phyloP scores from a whole-genome alignment of 2,888 invertebrate species.

The Acrobeloides nanus region DNA sequence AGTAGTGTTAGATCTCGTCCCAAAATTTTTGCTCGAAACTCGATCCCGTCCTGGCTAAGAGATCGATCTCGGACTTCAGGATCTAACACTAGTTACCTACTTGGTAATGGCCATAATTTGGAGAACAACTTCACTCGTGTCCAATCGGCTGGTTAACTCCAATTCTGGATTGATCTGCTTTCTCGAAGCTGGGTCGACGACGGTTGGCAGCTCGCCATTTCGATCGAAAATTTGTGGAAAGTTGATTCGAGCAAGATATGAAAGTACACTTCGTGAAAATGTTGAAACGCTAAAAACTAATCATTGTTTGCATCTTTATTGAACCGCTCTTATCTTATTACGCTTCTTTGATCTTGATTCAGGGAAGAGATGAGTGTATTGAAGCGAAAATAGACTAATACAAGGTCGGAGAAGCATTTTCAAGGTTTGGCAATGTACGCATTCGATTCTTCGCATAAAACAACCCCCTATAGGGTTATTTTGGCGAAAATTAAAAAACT shows the following conservation, averaged over 20 bases:
- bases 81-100: conserved; percentile 52
- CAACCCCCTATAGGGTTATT: no score
- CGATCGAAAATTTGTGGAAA: conserved; percentile 21
- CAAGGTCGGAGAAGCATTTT: no score
- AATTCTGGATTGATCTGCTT: conserved; percentile 55
- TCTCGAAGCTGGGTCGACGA: conserved; percentile 49
- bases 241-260: conserved; percentile 8
- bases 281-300: conserved; percentile 17
- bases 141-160: conserved; percentile 55
- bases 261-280: conserved; percentile 17
- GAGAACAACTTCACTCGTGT: conserved; percentile 57
- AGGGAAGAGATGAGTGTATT: no score
- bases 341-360: no score
- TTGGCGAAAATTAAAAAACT: no score
- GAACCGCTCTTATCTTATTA: neutral
- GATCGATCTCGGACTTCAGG: no score
- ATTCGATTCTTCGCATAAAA: no score
- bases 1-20: no score
- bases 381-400: no score
- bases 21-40: no score
- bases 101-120: conserved; percentile 58
- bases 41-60: no score
- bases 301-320: neutral
- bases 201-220: conserved; percentile 12
- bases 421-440: no score